Evolutionary conservation across 1,140 invertebrate genomes (phyloP).

Genomic region (Solen grandis): DNA sequence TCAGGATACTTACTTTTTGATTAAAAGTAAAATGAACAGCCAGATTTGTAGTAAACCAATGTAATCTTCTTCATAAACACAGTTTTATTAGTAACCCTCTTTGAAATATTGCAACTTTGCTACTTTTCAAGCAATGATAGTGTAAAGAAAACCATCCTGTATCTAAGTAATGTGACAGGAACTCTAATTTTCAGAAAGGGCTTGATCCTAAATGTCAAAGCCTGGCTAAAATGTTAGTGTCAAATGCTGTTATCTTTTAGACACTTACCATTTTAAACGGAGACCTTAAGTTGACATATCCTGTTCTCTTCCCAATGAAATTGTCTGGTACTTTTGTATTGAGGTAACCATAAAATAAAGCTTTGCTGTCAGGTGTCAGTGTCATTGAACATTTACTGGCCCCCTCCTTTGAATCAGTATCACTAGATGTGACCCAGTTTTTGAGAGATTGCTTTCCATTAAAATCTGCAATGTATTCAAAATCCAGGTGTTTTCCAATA

Average conservation of each 20-base stretch:
- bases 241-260: background rate
- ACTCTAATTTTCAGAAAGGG: background rate
- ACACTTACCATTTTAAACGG: constrained; percentile 84
- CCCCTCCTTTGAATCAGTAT: constrained; percentile 91
- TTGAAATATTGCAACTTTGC: too few relatives aligned
- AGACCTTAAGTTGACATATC: constrained; percentile 90
- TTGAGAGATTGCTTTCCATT: constrained; percentile 84
- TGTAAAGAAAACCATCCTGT: background rate
- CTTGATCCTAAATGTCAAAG: background rate
- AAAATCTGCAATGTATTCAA: constrained; percentile 77
- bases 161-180: background rate
- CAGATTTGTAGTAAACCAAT: too few relatives aligned
- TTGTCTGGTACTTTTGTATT: constrained; percentile 88
- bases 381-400: constrained; percentile 85
- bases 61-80: too few relatives aligned
- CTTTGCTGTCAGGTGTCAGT: constrained; percentile 86
- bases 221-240: background rate
- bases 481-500: constrained; percentile 76
- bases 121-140: too few relatives aligned
- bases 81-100: too few relatives aligned
- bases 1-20: too few relatives aligned
- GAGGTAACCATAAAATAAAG: constrained; percentile 89
- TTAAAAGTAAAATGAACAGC: too few relatives aligned
- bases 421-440: constrained; percentile 88
- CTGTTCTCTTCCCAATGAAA: constrained; percentile 87